These are phyloP conservation scores for Anodontia alba DNA, from an alignment of 2,888 invertebrate genomes.

Conservation along the genomic window DNA sequence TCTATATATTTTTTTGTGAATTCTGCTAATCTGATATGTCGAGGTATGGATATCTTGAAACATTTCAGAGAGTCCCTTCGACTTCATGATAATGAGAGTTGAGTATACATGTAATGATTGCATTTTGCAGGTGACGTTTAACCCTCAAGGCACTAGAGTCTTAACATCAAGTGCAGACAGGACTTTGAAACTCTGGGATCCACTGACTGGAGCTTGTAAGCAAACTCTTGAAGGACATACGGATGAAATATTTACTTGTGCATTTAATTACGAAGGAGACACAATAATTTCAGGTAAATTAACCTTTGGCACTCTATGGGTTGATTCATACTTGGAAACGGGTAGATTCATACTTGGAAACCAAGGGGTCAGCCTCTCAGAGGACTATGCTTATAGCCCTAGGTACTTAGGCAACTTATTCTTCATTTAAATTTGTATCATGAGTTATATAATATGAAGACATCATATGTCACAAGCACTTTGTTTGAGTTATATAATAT, in stretches of 20 bases:
- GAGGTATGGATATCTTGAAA: too few relatives aligned
- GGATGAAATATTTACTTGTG: slow-evolving; percentile 93
- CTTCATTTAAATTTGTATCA: too few relatives aligned
- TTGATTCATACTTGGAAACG: not conserved
- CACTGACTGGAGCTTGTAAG: slow-evolving; percentile 89
- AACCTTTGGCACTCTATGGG: too few relatives aligned
- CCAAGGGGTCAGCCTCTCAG: not conserved
- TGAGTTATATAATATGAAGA: too few relatives aligned
- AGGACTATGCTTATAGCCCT: not conserved
- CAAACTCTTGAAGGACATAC: slow-evolving; percentile 91
- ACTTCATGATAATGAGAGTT: too few relatives aligned
- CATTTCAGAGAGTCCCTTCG: too few relatives aligned
- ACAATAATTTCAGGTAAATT: slow-evolving; percentile 89
- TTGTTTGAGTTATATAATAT: too few relatives aligned
- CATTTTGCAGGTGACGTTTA: slow-evolving; percentile 90
- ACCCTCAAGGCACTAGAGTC: slow-evolving; percentile 90
- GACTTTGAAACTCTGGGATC: slow-evolving; percentile 91
- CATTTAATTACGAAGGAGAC: slow-evolving; percentile 92
- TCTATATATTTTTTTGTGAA: too few relatives aligned
- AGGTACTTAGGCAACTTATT: not conserved
- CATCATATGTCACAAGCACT: too few relatives aligned
- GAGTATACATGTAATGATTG: too few relatives aligned
- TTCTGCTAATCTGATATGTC: too few relatives aligned
- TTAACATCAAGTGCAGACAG: slow-evolving; percentile 92
- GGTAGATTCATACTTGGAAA: not conserved